Percentiles rank a stretch among this genome's conserved stretches.
Evolutionary conservation across 2,888 invertebrate genomes (phyloP).

Genomic region (Cheiracanthium punctorium): DNA sequence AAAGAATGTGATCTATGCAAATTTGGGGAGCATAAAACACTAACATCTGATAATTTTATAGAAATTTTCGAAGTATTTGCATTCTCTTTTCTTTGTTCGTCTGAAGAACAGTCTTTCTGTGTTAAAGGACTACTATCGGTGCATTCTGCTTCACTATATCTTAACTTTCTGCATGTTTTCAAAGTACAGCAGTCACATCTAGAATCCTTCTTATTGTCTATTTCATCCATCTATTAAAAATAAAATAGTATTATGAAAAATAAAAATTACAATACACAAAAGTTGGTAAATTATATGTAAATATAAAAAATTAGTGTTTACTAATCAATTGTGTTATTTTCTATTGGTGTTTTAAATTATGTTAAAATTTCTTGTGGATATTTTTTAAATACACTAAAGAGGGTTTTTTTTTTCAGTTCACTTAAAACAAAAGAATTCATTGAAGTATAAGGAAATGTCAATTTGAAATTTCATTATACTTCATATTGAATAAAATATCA

Average conservation of each 20-base stretch:
- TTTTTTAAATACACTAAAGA: too few species aligned
- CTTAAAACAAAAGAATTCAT: too few species aligned
- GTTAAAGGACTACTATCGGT: background rate
- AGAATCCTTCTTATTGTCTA: background rate
- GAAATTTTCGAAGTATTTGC: conserved; percentile 28
- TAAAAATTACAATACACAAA: too few species aligned
- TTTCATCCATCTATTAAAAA: conserved; percentile 1
- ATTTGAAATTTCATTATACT: too few species aligned
- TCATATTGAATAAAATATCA: too few species aligned
- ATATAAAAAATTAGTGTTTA: too few species aligned
- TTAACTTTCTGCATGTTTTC: conserved; percentile 44
- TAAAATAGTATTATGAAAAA: background rate
- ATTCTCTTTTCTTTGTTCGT: background rate
- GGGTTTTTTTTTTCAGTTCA: too few species aligned
- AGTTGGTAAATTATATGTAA: too few species aligned
- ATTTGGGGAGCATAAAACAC: conserved; percentile 16
- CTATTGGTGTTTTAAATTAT: too few species aligned
- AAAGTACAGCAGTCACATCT: conserved; percentile 24
- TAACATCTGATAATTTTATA: background rate
- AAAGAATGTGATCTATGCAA: conserved; percentile 51
- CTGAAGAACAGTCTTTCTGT: background rate
- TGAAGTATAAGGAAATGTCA: too few species aligned
- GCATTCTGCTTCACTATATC: background rate
- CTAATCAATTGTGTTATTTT: too few species aligned
- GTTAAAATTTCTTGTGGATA: too few species aligned